Evolutionary conservation across 2,797 vertebrate species (phyloP).

Genomic region (Acanthopagrus latus): DNA sequence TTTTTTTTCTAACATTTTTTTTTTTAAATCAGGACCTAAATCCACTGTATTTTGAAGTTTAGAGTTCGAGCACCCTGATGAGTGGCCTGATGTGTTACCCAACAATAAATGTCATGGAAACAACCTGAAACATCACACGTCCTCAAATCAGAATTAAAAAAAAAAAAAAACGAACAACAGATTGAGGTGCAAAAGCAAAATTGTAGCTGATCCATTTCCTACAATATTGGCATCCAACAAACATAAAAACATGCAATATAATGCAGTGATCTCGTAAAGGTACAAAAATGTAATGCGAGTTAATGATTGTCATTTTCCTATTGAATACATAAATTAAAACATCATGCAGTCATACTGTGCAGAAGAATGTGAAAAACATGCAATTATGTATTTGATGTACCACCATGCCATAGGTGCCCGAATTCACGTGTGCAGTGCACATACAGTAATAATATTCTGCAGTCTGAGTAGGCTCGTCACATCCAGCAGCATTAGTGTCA

Average conservation of each 20-base stretch:
- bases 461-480: background rate
- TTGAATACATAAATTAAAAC: constrained; percentile 21
- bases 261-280: background rate
- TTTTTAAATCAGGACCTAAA: background rate
- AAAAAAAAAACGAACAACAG: background rate
- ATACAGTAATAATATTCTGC: background rate
- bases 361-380: constrained; percentile 23
- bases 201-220: background rate
- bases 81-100: background rate
- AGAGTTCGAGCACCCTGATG: background rate
- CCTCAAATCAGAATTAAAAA: background rate
- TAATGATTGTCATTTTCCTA: constrained; percentile 40
- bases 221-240: background rate
- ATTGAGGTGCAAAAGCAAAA: constrained; percentile 16
- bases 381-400: constrained; percentile 25
- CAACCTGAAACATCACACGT: background rate
- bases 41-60: background rate
- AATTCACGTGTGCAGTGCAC: constrained; percentile 8
- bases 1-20: background rate
- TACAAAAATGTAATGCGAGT: background rate
- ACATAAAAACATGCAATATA: background rate
- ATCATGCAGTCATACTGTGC: constrained; percentile 25
- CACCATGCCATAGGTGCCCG: constrained; percentile 13
- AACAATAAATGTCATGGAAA: constrained; percentile 5
- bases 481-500: constrained; percentile 7